A percentile compares a stretch with the other conserved stretches of the same genome.
phyloP scores from a whole-genome alignment of 2,113 vertebrate genomes.

The Tragelaphus imberbis region DNA sequence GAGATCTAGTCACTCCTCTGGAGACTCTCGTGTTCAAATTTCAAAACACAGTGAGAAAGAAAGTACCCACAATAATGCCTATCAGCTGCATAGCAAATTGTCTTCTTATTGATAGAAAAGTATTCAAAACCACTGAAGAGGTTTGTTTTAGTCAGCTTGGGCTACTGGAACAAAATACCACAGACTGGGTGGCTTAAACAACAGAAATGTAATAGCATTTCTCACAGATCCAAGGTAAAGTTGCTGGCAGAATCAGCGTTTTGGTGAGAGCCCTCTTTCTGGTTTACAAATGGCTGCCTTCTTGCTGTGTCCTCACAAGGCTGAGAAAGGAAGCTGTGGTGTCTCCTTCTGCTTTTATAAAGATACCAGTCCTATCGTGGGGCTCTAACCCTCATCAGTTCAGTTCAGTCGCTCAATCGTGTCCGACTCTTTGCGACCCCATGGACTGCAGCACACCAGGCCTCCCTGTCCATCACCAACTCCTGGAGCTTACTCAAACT shows the following conservation, averaged over 20 bases:
- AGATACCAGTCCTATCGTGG: not conserved
- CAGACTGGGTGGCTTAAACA: not conserved
- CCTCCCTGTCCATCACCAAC: not conserved
- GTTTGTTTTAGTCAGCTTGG: not conserved
- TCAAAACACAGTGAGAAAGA: not conserved
- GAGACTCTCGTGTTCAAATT: not conserved
- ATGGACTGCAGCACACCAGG: not conserved
- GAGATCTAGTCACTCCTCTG: not conserved
- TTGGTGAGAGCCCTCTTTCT: not conserved
- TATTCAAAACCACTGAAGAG: not conserved
- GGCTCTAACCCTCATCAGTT: not conserved
- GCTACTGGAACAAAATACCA: not conserved
- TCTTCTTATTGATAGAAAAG: not conserved
- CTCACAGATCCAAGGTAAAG: not conserved
- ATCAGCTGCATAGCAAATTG: not conserved
- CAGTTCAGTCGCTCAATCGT: not conserved
- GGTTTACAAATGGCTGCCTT: not conserved
- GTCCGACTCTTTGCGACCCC: rapidly evolving
- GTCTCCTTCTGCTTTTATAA: not conserved
- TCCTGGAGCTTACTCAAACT: not conserved
- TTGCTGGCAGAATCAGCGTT: not conserved
- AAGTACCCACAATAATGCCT: not conserved
- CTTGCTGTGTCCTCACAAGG: not conserved
- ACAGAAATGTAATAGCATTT: not conserved
- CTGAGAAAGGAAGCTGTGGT: too few species aligned